Conservation (phyloP, 2,797 vertebrate species). For the Onychomys leucogaster region DNA sequence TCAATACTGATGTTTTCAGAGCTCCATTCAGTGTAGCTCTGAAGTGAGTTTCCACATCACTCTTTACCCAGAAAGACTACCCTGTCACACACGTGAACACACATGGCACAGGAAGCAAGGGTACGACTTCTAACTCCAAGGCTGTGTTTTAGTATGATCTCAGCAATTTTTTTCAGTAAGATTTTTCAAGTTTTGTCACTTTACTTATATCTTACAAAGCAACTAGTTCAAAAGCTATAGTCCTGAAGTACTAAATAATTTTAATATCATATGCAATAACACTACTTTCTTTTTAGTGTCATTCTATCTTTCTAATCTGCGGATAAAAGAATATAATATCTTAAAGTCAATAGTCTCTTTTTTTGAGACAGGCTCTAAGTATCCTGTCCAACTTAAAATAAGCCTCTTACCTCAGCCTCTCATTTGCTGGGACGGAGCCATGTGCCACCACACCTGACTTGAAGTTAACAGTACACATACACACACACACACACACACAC, state of each 20-base stretch:
- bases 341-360: background rate
- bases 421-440: background rate
- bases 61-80: background rate
- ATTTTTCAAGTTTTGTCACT: slow-evolving; percentile 32
- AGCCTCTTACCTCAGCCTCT: background rate
- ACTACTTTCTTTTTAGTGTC: background rate
- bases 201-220: background rate
- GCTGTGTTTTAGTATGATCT: background rate
- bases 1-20: background rate
- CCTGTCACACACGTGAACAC: background rate
- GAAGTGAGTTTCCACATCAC: background rate
- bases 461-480: background rate
- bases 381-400: background rate
- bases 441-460: background rate
- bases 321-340: background rate
- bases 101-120: background rate
- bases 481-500: slow-evolving; percentile 19
- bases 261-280: background rate
- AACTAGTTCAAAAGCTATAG: background rate
- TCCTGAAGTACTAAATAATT: slow-evolving; percentile 13
- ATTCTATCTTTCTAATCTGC: background rate
- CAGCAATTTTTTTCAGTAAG: background rate
- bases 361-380: background rate
- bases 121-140: background rate
- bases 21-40: background rate